These are phyloP conservation scores for Dasypogon diadema DNA, from an alignment of 2,888 invertebrate genomes.

Conservation along the genomic window DNA sequence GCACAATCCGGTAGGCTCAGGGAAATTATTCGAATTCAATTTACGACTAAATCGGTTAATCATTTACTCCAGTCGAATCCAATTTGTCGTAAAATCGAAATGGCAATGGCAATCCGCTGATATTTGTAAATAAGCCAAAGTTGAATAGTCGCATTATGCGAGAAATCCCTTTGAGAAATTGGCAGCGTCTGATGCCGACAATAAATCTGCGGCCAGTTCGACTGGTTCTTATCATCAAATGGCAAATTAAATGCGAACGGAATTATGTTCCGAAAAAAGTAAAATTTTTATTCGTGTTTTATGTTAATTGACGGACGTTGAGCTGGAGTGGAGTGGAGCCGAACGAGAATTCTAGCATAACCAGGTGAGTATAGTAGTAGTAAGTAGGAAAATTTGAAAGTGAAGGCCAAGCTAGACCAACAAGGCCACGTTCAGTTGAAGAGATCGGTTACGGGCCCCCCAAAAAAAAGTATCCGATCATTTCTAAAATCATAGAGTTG, in stretches of 20 bases:
- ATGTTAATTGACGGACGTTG: conserved; percentile 7
- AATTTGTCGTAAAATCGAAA: too few species aligned
- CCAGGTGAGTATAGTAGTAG: conserved; percentile 24
- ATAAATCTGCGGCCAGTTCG: neutral
- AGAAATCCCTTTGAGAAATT: conserved; percentile 20
- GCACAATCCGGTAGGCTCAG: neutral
- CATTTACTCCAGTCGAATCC: too few species aligned
- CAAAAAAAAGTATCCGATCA: neutral
- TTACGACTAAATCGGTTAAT: too few species aligned
- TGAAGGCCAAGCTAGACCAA: conserved; percentile 26
- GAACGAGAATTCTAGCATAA: conserved; percentile 41
- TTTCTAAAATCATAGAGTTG: too few species aligned
- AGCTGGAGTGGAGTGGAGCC: conserved; percentile 5
- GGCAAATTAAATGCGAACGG: conserved; percentile 1
- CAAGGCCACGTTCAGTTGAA: conserved; percentile 28
- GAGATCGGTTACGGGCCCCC: conserved; percentile 7
- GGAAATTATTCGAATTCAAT: neutral
- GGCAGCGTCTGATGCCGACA: neutral
- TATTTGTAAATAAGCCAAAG: conserved; percentile 2
- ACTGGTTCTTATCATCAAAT: conserved; percentile 24
- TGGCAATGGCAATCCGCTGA: too few species aligned
- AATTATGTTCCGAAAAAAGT: conserved; percentile 28
- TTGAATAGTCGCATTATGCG: conserved; percentile 12
- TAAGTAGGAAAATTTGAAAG: conserved; percentile 43
- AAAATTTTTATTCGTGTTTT: conserved; percentile 31